Conservation (phyloP, 1,140 invertebrate genomes). For the Ceratitis capitata region DNA sequence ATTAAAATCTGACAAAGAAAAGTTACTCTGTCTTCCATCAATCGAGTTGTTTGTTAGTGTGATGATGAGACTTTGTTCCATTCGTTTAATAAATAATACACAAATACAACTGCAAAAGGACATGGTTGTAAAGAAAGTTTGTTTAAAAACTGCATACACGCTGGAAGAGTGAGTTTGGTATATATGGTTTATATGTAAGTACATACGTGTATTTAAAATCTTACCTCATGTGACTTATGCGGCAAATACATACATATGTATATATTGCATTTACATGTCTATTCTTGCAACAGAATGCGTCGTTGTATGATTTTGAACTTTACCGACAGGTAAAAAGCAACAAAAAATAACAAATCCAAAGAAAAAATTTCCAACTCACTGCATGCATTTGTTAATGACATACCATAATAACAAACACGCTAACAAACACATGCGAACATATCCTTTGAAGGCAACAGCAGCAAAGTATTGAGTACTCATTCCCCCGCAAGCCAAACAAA, state of each 20-base stretch:
- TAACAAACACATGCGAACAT: not conserved
- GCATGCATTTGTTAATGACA: conserved; percentile 24
- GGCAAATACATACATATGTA: not conserved
- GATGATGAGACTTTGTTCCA: conserved; percentile 4
- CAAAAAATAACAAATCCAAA: not conserved
- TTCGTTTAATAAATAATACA: not conserved
- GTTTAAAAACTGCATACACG: not conserved
- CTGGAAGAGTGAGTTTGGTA: too few relatives aligned
- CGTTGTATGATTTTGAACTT: conserved; percentile 30
- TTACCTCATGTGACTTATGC: too few relatives aligned
- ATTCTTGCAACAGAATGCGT: not conserved
- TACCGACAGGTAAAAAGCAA: conserved; percentile 17
- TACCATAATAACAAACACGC: not conserved
- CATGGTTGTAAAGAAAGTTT: not conserved
- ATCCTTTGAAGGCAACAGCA: not conserved
- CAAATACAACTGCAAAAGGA: not conserved
- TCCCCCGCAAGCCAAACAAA: not conserved
- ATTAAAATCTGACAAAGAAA: not conserved
- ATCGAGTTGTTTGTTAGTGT: not conserved
- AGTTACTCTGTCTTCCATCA: not conserved
- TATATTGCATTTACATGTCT: not conserved
- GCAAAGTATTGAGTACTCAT: not conserved
- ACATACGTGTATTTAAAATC: too few relatives aligned
- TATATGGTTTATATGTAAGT: conserved; percentile 1
- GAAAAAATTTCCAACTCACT: conserved; percentile 8